phyloP scores from a whole-genome alignment of 1,140 invertebrate genomes.

The Sminthurinus signatus region DNA sequence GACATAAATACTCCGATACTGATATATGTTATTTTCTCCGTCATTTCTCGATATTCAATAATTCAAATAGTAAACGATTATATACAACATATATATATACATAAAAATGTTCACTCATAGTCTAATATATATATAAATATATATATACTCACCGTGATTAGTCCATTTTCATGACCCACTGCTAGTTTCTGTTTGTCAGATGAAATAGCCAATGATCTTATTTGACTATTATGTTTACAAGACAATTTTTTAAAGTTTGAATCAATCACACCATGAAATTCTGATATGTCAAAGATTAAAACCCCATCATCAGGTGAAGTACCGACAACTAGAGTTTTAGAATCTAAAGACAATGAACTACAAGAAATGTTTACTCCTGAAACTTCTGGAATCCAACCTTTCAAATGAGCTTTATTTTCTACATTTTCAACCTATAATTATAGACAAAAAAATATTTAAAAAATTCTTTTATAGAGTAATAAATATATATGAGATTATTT shows the following conservation, averaged over 20 bases:
- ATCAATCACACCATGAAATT: conserved; percentile 15
- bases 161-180: conserved; percentile 35
- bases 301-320: conserved; percentile 19
- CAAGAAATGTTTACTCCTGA: not conserved
- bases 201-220: conserved; percentile 23
- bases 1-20: too few relatives aligned
- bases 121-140: too few relatives aligned
- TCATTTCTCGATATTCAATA: too few relatives aligned
- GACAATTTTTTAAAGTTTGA: not conserved
- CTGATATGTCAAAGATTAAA: not conserved
- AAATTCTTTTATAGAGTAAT: too few relatives aligned
- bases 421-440: not conserved
- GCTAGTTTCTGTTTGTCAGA: conserved; percentile 20
- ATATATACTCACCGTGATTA: conserved; percentile 28
- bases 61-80: too few relatives aligned
- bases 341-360: not conserved
- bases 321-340: conserved; percentile 9
- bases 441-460: too few relatives aligned
- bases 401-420: not conserved
- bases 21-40: too few relatives aligned
- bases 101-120: too few relatives aligned
- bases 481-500: too few relatives aligned
- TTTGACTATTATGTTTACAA: conserved; percentile 20
- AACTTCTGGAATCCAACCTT: not conserved
- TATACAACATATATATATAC: too few relatives aligned